Conservation (phyloP, 2,797 vertebrate species). For the Xenops minutus region DNA sequence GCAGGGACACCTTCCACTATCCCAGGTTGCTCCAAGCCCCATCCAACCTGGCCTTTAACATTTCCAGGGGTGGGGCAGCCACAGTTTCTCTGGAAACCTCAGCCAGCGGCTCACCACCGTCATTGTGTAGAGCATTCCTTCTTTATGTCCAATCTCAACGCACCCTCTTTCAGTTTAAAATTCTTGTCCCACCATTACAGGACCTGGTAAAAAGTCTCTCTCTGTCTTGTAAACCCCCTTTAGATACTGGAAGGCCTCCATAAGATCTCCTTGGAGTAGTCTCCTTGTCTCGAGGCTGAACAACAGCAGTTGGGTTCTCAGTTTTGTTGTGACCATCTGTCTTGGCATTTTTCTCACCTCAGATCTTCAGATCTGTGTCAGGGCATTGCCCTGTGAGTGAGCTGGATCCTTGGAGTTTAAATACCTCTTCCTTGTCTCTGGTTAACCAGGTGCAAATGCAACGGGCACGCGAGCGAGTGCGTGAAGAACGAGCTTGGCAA, state of each 20-base stretch:
- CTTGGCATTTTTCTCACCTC: neutral
- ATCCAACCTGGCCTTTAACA: neutral
- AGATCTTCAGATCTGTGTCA: neutral
- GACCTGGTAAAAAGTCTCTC: neutral
- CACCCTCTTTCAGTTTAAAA: neutral
- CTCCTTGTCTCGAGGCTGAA: neutral
- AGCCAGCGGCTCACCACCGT: neutral
- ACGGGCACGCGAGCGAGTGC: conserved; percentile 93
- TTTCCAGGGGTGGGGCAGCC: neutral
- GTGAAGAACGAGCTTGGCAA: conserved; percentile 74
- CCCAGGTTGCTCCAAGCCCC: neutral
- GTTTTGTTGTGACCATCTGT: neutral
- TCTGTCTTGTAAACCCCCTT: neutral
- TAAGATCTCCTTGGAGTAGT: neutral
- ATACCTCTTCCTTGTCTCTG: neutral
- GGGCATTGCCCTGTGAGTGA: neutral
- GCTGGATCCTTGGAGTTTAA: neutral
- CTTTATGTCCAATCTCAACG: neutral
- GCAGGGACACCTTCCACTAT: neutral
- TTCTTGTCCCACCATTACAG: neutral
- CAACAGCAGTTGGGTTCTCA: neutral
- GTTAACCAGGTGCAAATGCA: conserved; percentile 90
- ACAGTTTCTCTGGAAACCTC: neutral
- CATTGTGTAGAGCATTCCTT: neutral
- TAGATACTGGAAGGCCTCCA: neutral